Base-by-base conservation (phyloP, 2,888 invertebrate species). In the Scaptomyza cyrtandrae region DNA sequence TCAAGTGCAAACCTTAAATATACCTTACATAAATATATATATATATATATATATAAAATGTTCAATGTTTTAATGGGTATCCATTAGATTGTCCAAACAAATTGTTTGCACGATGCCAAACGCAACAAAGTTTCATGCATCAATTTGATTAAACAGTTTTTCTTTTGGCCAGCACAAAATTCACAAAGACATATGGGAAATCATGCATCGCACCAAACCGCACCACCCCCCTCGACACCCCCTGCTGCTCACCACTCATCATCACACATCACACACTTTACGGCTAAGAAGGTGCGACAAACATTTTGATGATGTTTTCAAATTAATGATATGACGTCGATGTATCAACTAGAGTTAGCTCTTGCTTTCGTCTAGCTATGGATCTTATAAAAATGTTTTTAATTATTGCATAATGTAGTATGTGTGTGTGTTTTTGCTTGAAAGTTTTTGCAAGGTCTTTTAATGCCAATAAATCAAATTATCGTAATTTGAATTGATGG, bases 121-220 rank as follows among this genome's bases (percentile, higher is more conserved):
- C n/a, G n/a, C 46, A 16, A 19, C 11, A 72, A 75, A 75, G 57
- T 75, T 75, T 72, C 48, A 72, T 57, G 68, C 68, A 77, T 75
- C 63, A 77, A 77, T 75, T 75, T 77, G 78, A 46, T 67, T 77
- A 75, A 77, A 68, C 67, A 77, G 58, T 59, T 64, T 43, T 16
- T 35, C 39, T 10, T 10, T 14, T 0, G 41, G 37, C 50, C 33
- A 45, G 24, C 24, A 35, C n/a, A 39, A 49, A 41, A 50, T 24
- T 24, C 24, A 57, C 71, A 66, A 27, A 3, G 44, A 31, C 61
- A 61, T 43, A 35, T 62, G 43, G 61, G 24, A 29, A 29, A 45
- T 48, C 27, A n/a, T 6, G 13, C 16, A 6, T 6, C n/a, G 35
- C 33, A 33, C 7, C 9, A 9, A 1, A 5, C 31, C 31, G n/a